Percentiles rank a stretch among this genome's conserved stretches.
Evolutionary conservation across 2,113 vertebrate species (phyloP).

Genomic region (Rhabdornis inornatus): DNA sequence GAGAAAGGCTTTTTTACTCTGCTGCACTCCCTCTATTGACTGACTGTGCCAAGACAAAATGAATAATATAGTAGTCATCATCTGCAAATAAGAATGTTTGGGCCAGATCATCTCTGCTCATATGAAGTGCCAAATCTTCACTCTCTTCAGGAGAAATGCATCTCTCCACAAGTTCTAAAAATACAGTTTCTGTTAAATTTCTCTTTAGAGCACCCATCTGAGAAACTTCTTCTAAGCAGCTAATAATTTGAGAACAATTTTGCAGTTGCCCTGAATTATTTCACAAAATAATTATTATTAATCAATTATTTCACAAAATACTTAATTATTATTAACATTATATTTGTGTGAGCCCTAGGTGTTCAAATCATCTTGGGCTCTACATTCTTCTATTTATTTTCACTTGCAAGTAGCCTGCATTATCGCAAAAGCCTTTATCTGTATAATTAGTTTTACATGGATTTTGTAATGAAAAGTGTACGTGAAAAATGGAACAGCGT

Average conservation of each 20-base stretch:
- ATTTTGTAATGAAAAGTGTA: background rate
- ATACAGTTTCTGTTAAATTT: background rate
- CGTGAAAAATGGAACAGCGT: background rate
- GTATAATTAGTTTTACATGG: slow-evolving; percentile 27
- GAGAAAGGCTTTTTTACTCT: slow-evolving; percentile 13
- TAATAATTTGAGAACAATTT: background rate
- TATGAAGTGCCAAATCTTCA: background rate
- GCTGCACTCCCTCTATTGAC: background rate
- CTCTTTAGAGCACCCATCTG: background rate
- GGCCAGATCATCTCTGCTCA: background rate
- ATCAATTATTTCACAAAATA: background rate
- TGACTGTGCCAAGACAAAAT: background rate
- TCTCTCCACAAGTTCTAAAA: background rate
- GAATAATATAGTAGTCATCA: slow-evolving; percentile 15
- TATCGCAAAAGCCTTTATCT: background rate
- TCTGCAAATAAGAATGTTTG: background rate
- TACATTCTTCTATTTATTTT: background rate
- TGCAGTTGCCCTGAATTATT: background rate
- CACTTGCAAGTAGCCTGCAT: background rate
- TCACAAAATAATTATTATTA: background rate
- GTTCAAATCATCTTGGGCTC: background rate
- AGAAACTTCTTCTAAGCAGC: background rate
- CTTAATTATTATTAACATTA: background rate
- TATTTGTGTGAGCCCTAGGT: background rate
- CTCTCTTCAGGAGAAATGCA: background rate